Base-by-base conservation (phyloP, 2,113 vertebrate genomes). In the Cephalopterus ornatus region DNA sequence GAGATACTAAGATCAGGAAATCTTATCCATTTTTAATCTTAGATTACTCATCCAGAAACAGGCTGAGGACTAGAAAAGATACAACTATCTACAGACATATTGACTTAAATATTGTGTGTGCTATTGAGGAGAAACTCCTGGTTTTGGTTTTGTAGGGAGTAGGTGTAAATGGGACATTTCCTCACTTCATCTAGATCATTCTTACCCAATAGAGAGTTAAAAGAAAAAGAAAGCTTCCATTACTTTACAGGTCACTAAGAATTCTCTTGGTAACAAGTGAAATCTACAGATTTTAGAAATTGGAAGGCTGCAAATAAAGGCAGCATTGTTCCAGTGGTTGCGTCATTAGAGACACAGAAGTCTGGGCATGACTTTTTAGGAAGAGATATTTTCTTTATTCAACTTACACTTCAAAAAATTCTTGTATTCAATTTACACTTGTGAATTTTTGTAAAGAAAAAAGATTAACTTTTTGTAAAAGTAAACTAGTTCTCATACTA, bases 291-390 rank as follows among this genome's bases (percentile, higher is more conserved):
- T 56, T 70, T 78, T 41, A 61, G 37, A 71, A 70, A 61, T 1
- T 2, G 1, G 41, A 91, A 91, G 20, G 15, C 68, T 42, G 11
- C 7, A 19, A 59, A 44, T 14, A 77, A 32, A 61, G 30, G 9
- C 12, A 70, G 22, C 11, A 17, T 16, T 52, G 8, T 28, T 82
- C 16, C 47, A 46, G 8, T 12, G 8, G 33, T 71, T 12, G 22
- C 0, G 0, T 47, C 1, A 0, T 37, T 49, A 70, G 30, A 74
- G 9, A 4, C 28, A 44, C 0, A 0, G 49, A 80, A 7, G 49
- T 37, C 42, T 67, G 67, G 28, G 19, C 33, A 33, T 66, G 30
- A 26, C 15, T 33, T 33, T 46, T 11, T 72, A 77, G 41, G 42
- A 77, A 52, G 14, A 82, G 24, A 14, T 47, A 35, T 61, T 73